A percentile compares a stretch with the other conserved stretches of the same genome.
These are phyloP conservation scores for Zeus faber DNA, from an alignment of 2,113 vertebrate genomes.

Conservation along the genomic window DNA sequence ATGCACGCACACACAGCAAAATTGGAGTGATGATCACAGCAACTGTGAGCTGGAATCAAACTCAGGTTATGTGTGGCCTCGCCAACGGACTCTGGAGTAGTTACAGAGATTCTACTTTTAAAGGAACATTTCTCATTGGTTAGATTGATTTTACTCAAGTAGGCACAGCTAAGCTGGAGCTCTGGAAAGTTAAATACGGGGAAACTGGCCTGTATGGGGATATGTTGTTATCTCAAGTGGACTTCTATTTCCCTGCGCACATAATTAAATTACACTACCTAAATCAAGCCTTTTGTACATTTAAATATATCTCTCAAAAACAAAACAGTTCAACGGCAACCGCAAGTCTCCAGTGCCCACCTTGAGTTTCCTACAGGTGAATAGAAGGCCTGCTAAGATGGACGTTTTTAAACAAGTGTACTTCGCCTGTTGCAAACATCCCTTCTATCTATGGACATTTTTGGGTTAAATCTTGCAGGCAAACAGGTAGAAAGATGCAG, in stretches of 20 bases:
- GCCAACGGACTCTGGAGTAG: slow-evolving; percentile 19
- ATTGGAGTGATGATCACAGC: too few species aligned
- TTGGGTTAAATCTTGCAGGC: too few species aligned
- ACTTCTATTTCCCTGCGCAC: neutral
- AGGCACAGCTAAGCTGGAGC: neutral
- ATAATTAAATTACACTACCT: neutral
- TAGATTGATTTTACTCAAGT: neutral
- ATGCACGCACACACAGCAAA: slow-evolving; percentile 23
- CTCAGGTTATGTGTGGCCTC: slow-evolving; percentile 25
- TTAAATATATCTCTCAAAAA: neutral
- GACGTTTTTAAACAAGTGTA: too few species aligned
- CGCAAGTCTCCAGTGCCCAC: too few species aligned
- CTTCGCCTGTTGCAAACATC: too few species aligned
- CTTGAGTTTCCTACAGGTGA: too few species aligned
- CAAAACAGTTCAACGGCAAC: neutral
- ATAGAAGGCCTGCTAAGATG: too few species aligned
- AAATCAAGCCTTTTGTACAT: slow-evolving; percentile 3
- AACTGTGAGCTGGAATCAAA: slow-evolving; percentile 19
- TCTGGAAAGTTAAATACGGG: neutral
- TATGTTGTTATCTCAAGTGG: neutral
- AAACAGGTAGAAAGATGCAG: too few species aligned
- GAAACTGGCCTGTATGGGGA: neutral
- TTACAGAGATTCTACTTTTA: slow-evolving; percentile 14
- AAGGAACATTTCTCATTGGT: slow-evolving; percentile 35
- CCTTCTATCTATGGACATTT: too few species aligned